Percentiles rank a stretch among this genome's conserved stretches.
Evolutionary conservation across 2,888 invertebrate genomes (phyloP).

Genomic region (Acholoe squamosa): DNA sequence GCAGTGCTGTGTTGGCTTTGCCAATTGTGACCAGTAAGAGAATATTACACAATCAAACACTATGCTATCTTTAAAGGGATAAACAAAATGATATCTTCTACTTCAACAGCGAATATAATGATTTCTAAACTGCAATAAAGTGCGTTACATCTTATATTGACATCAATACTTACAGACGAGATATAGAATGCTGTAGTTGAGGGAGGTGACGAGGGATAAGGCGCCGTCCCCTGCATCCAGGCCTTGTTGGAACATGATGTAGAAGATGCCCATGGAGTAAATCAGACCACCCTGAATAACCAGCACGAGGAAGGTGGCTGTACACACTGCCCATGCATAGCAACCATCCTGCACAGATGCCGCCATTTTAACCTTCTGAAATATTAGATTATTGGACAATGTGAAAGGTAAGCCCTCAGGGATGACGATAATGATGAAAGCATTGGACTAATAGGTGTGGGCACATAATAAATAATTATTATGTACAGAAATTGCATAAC

Average conservation of each 20-base stretch:
- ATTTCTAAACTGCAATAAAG: no score
- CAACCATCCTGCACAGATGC: neutral
- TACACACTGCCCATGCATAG: constrained; percentile 24
- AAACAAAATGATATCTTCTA: no score
- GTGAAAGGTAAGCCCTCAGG: neutral
- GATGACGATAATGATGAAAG: no score
- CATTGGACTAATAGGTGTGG: no score
- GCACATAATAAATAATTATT: no score
- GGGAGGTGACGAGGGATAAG: constrained; percentile 9
- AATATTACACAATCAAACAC: no score
- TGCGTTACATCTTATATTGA: no score
- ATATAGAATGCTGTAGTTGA: constrained; percentile 29
- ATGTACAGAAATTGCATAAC: no score
- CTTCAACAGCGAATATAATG: no score
- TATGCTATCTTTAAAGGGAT: no score
- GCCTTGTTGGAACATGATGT: constrained; percentile 18
- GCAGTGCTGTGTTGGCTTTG: no score
- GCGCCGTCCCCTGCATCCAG: constrained; percentile 23
- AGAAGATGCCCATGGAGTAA: constrained; percentile 28
- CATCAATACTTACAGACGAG: neutral
- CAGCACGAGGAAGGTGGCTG: neutral
- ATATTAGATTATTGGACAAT: neutral
- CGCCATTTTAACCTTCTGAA: neutral
- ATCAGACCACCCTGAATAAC: constrained; percentile 15
- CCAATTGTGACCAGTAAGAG: no score